phyloP scores from a whole-genome alignment of 1,140 invertebrate genomes.

The Whitmania pigra region DNA sequence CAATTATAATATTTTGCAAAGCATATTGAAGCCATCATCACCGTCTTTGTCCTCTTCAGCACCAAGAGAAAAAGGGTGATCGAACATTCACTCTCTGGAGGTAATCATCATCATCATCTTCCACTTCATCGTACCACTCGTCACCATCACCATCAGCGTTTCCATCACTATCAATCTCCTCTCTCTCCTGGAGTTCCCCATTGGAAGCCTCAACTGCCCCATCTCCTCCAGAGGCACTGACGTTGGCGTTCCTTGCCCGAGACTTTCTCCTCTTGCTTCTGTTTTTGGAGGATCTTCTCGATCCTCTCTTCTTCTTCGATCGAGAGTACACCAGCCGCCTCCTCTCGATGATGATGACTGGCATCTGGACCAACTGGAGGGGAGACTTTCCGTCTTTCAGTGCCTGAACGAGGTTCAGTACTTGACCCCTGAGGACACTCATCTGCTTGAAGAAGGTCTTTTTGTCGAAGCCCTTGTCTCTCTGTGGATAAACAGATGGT shows the following conservation, averaged over 20 bases:
- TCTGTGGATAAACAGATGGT: conserved; percentile 47
- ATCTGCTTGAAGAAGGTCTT: conserved; percentile 91
- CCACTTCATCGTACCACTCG: conserved; percentile 49
- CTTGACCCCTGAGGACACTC: conserved; percentile 95
- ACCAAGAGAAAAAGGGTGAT: conserved; percentile 83
- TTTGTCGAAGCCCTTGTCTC: conserved; percentile 93
- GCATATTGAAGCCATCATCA: no score
- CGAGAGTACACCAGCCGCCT: conserved; percentile 32
- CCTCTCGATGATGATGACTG: conserved; percentile 85
- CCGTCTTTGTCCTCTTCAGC: conserved; percentile 3
- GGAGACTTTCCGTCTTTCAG: conserved; percentile 88
- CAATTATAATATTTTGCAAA: no score
- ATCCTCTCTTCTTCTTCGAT: conserved; percentile 43
- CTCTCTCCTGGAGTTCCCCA: neutral
- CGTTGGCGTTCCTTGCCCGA: neutral
- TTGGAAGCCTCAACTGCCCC: neutral
- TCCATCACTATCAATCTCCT: neutral
- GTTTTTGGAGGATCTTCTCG: neutral
- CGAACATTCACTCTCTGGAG: conserved; percentile 91
- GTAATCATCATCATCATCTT: conserved; percentile 72
- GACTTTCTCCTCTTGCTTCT: neutral
- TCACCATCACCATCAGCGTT: neutral
- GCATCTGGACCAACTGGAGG: conserved; percentile 93
- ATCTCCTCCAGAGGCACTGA: neutral
- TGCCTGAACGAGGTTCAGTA: conserved; percentile 92